phyloP scores from a whole-genome alignment of 2,113 vertebrate genomes.

The Garra rufa region DNA sequence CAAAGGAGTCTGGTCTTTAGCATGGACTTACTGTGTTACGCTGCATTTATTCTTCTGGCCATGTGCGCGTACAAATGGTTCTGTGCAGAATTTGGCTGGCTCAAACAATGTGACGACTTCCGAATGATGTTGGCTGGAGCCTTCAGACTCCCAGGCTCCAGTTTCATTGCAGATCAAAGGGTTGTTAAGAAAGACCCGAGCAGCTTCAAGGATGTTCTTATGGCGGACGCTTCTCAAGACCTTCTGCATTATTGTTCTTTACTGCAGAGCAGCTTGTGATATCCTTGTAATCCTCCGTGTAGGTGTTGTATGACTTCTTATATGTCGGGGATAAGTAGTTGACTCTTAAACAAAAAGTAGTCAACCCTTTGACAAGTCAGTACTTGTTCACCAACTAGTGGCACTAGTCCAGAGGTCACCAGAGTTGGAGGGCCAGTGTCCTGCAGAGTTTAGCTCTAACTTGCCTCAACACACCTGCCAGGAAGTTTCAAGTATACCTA shows the following conservation, averaged over 20 bases:
- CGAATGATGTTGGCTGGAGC: slow-evolving; percentile 39
- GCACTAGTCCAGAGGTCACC: not conserved
- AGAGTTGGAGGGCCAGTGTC: not conserved
- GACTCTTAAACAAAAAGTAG: too few relatives aligned
- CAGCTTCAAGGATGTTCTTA: not conserved
- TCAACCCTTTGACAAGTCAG: not conserved
- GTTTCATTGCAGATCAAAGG: slow-evolving; percentile 50
- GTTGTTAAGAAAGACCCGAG: slow-evolving; percentile 13
- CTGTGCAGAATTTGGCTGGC: slow-evolving; percentile 55
- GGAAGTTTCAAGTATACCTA: not conserved
- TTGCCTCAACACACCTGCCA: not conserved
- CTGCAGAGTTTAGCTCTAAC: not conserved
- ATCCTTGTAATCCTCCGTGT: not conserved
- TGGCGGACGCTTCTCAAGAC: not conserved
- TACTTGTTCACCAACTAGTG: too few relatives aligned
- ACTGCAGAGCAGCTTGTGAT: not conserved
- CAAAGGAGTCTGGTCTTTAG: slow-evolving; percentile 51
- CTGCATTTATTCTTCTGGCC: slow-evolving; percentile 43
- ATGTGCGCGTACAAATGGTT: slow-evolving; percentile 41
- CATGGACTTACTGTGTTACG: slow-evolving; percentile 51
- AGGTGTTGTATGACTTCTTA: not conserved
- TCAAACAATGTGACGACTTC: slow-evolving; percentile 10
- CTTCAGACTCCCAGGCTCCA: slow-evolving; percentile 33
- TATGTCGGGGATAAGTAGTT: not conserved
- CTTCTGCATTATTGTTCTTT: not conserved